A percentile compares a stretch with the other conserved stretches of the same genome.
Evolutionary conservation across 92 coral and sea anemone genomes (phyloP).

Genomic region (Muricea muricata): DNA sequence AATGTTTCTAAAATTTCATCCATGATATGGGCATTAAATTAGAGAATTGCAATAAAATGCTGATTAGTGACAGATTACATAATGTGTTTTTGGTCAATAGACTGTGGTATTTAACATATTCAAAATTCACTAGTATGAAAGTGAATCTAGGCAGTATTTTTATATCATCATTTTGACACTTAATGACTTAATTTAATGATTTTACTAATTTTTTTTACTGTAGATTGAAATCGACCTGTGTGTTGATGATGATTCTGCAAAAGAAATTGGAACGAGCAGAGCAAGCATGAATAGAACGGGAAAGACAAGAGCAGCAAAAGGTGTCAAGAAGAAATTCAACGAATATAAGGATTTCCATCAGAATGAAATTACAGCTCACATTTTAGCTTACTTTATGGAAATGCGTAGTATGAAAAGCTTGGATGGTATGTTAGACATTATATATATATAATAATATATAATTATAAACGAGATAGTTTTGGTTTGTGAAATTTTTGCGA

Average conservation of each 20-base stretch:
- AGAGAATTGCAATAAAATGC: too few relatives aligned
- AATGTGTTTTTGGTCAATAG: too few relatives aligned
- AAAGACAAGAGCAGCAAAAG: constrained; percentile 51
- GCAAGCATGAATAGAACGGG: constrained; percentile 48
- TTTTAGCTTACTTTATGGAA: not conserved
- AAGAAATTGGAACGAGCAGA: constrained; percentile 54
- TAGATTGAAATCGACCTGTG: constrained; percentile 61
- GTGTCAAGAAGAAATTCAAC: constrained; percentile 48
- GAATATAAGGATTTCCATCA: constrained; percentile 66
- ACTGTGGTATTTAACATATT: too few relatives aligned
- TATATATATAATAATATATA: not conserved
- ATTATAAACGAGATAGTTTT: not conserved
- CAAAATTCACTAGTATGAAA: too few relatives aligned
- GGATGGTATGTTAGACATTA: constrained; percentile 43
- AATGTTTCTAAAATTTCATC: too few relatives aligned
- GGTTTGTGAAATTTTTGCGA: too few relatives aligned
- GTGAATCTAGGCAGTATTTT: too few relatives aligned
- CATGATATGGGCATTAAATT: too few relatives aligned
- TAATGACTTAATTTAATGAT: not conserved
- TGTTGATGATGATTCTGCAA: constrained; percentile 60
- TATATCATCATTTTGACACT: too few relatives aligned
- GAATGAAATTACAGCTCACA: constrained; percentile 63
- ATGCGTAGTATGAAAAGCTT: constrained; percentile 50
- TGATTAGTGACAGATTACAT: too few relatives aligned
- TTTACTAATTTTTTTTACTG: constrained; percentile 2